Base-by-base conservation (phyloP, 2,113 vertebrate species). In the Clarias gariepinus region DNA sequence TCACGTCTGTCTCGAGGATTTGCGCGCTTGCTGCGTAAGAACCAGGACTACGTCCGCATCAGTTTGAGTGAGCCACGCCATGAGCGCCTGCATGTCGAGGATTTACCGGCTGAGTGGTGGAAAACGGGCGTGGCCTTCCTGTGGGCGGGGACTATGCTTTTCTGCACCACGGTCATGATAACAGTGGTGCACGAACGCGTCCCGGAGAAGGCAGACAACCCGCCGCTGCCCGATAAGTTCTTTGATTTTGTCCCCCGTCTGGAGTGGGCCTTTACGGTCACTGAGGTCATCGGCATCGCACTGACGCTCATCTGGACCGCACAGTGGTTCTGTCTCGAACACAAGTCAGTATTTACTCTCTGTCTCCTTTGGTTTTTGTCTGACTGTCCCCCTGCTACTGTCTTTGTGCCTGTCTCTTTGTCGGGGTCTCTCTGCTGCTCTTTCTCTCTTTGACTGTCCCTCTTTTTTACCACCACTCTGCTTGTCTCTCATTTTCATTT, bases 141-240 rank as follows among this genome's bases (percentile, higher is more conserved):
- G 73, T 97, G 96, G 7, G 95, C 95, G 0, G 90, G 94, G 64
- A 95, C 95, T 92, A 96, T 95, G 90, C 94, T 97, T 55, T 92
- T 97, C 83, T 85, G 96, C 88, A 97, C 96, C 8, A 96, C 95
- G 0, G 94, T 96, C 77, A 96, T 97, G 95, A 96, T 97, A 93
- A 96, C 96, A 16, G 94, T 97, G 15, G 96, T 97, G 36, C 95
- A 97, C 4, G 96, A 97, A 92, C 95, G 96, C 87, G 96, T 97
- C 23, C 96, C 96, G 84, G 95, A 95, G 89, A 97, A 97, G 91
- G 95, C 95, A 84, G 90, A 94, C 79, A 96, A 93, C 90, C 96
- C 96, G 86, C 97, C 97, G 0, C 94, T 97, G 84, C 97, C 96
- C 13, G 97, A 97, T 90, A 97, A 97, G 87, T 97, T 97, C 91